phyloP scores from a whole-genome alignment of 1,140 invertebrate species.

The Pantala flavescens region DNA sequence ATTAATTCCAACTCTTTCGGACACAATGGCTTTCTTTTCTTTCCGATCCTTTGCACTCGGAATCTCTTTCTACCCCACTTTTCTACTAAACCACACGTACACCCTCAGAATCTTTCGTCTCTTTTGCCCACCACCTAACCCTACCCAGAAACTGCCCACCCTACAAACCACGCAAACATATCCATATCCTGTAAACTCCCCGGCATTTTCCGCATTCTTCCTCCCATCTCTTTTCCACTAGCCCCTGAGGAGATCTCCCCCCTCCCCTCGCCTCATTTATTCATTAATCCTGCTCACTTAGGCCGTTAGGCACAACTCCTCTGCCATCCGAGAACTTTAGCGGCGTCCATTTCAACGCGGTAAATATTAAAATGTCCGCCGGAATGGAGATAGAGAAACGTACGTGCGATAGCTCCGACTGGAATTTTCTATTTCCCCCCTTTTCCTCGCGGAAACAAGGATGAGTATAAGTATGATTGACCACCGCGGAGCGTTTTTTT shows the following conservation, averaged over 20 bases:
- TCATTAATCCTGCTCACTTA: slow-evolving; percentile 6
- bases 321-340: neutral
- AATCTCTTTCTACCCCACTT: too few relatives aligned
- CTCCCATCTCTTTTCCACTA: neutral
- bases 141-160: too few relatives aligned
- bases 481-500: neutral
- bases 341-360: slow-evolving; percentile 1
- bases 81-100: too few relatives aligned
- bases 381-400: neutral
- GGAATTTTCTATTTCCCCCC: neutral
- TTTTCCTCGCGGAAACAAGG: neutral
- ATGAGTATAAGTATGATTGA: neutral
- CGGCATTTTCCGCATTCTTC: neutral
- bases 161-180: too few relatives aligned
- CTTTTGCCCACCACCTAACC: too few relatives aligned
- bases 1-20: too few relatives aligned
- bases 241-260: neutral
- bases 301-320: neutral
- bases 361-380: slow-evolving; percentile 4
- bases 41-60: too few relatives aligned
- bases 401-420: slow-evolving; percentile 1
- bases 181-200: too few relatives aligned
- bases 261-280: neutral
- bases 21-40: too few relatives aligned
- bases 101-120: too few relatives aligned